phyloP scores from a whole-genome alignment of 1,140 invertebrate genomes.

The Trissolcus basalis region DNA sequence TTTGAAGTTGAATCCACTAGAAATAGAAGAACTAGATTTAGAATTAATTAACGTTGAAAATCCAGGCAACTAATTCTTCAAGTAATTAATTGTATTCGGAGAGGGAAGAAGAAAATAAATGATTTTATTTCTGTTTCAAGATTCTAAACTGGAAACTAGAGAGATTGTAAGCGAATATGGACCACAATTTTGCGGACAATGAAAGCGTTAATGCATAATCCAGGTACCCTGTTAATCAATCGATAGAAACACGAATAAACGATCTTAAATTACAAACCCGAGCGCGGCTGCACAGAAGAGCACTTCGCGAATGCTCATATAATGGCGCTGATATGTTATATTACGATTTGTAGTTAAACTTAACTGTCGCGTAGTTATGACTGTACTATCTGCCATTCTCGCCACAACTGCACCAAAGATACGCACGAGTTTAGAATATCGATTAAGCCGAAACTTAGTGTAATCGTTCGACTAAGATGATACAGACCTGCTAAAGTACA shows the following conservation, averaged over 20 bases:
- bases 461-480: constrained; percentile 38
- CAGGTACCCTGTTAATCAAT: constrained; percentile 25
- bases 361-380: constrained; percentile 54
- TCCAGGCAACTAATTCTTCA: too few species aligned
- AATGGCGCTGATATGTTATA: constrained; percentile 56
- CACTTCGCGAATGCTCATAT: constrained; percentile 37
- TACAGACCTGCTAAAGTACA: too few species aligned
- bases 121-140: too few species aligned
- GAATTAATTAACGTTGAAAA: too few species aligned
- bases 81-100: too few species aligned
- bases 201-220: constrained; percentile 29
- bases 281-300: constrained; percentile 46
- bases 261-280: constrained; percentile 40
- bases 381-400: constrained; percentile 47
- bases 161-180: not conserved
- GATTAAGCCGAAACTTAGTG: constrained; percentile 19
- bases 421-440: constrained; percentile 50
- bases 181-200: constrained; percentile 19
- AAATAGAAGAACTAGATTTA: too few species aligned
- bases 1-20: too few species aligned
- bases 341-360: constrained; percentile 56
- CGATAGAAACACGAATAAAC: constrained; percentile 39
- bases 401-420: constrained; percentile 48
- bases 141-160: too few species aligned
- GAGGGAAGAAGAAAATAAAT: too few species aligned